A percentile compares a stretch with the other conserved stretches of the same genome.
Evolutionary conservation across 2,113 vertebrate species (phyloP).

Genomic region (Rhinichthys klamathensis): DNA sequence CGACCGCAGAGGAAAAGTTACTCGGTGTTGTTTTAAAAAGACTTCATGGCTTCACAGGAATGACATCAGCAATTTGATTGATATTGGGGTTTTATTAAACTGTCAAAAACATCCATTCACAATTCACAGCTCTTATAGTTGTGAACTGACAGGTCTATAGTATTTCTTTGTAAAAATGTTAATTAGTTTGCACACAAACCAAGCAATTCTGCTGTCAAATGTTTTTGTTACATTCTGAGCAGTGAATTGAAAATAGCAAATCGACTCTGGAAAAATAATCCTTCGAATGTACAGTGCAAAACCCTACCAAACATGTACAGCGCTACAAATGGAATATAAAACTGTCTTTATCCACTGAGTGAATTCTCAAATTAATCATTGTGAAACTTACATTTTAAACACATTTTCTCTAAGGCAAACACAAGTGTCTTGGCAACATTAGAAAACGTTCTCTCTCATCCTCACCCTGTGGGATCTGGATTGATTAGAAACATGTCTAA

Average conservation of each 20-base stretch:
- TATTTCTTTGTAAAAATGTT: not conserved
- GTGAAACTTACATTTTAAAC: too few relatives aligned
- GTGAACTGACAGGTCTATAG: not conserved
- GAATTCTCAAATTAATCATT: not conserved
- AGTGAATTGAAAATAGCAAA: not conserved
- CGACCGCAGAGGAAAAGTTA: too few relatives aligned
- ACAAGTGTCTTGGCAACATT: conserved; percentile 8
- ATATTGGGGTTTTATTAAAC: not conserved
- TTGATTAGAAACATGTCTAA: too few relatives aligned
- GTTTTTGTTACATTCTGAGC: not conserved
- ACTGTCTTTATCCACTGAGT: not conserved
- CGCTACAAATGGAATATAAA: not conserved
- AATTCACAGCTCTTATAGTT: not conserved
- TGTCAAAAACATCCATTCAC: not conserved
- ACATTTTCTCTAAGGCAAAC: not conserved
- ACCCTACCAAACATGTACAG: not conserved
- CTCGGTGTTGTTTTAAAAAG: too few relatives aligned
- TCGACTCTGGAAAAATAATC: not conserved
- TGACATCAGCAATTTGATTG: not conserved
- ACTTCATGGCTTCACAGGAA: not conserved
- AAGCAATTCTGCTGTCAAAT: not conserved
- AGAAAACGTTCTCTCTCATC: not conserved
- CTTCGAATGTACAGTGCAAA: too few relatives aligned
- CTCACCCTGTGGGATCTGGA: not conserved
- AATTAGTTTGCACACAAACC: not conserved